These are phyloP conservation scores for Psylliodes chrysocephalus DNA, from an alignment of 2,888 invertebrate genomes.

Conservation along the genomic window DNA sequence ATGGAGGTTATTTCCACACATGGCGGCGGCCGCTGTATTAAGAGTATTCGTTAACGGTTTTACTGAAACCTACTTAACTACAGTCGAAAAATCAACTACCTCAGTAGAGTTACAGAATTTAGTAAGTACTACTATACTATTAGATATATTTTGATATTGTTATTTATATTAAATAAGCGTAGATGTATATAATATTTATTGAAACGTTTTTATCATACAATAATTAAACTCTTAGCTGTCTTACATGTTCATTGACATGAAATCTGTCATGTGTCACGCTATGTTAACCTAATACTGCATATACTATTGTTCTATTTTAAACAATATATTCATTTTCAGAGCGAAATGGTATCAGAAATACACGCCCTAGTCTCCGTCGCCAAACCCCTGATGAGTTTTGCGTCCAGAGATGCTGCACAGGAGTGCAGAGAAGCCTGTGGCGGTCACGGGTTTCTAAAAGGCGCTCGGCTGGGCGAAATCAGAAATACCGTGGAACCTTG, in stretches of 20 bases:
- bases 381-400: slow-evolving; percentile 81
- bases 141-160: too few relatives aligned
- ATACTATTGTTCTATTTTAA: too few relatives aligned
- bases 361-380: slow-evolving; percentile 76
- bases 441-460: slow-evolving; percentile 85
- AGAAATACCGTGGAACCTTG: slow-evolving; percentile 89
- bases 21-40: slow-evolving; percentile 76
- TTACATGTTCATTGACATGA: too few relatives aligned
- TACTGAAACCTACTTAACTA: slow-evolving; percentile 72
- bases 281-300: too few relatives aligned
- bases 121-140: slow-evolving; percentile 53
- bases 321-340: slow-evolving; percentile 63
- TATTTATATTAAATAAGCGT: too few relatives aligned
- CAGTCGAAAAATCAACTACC: slow-evolving; percentile 74
- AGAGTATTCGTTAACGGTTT: slow-evolving; percentile 75
- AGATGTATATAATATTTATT: too few relatives aligned
- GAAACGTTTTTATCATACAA: too few relatives aligned
- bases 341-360: slow-evolving; percentile 75
- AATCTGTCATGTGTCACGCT: too few relatives aligned
- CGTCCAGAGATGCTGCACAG: slow-evolving; percentile 78
- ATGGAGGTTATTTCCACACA: slow-evolving; percentile 82
- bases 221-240: too few relatives aligned
- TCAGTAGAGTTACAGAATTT: slow-evolving; percentile 55
- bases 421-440: slow-evolving; percentile 90
- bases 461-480: slow-evolving; percentile 86